These are phyloP conservation scores for Cryptomyrus ogoouensis DNA, from an alignment of 2,113 vertebrate genomes.

Conservation along the genomic window DNA sequence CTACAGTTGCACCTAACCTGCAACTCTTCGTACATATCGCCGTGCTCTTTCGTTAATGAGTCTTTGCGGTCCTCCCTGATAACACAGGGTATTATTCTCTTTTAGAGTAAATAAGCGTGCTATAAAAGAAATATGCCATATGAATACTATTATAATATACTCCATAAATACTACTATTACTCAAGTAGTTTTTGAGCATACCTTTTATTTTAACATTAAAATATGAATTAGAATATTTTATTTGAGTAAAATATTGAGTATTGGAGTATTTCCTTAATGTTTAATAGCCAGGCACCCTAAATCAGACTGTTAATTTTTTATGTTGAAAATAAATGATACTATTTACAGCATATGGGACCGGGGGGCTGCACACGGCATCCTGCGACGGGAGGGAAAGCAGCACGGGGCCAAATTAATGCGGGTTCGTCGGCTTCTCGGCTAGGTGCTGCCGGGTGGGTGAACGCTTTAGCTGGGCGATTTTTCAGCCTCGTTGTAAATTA, in stretches of 20 bases:
- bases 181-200: background rate
- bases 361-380: background rate
- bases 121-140: background rate
- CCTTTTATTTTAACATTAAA: background rate
- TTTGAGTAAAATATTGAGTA: background rate
- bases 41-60: background rate
- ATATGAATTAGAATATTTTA: background rate
- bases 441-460: conserved; percentile 6
- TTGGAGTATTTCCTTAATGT: background rate
- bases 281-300: background rate
- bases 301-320: background rate
- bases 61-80: background rate
- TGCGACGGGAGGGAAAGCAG: background rate
- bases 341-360: background rate
- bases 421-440: background rate
- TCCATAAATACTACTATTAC: background rate
- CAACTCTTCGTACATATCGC: background rate
- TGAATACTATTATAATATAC: background rate
- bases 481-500: conserved; percentile 14
- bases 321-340: background rate
- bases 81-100: background rate
- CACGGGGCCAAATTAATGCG: conserved; percentile 9
- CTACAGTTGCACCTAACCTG: conserved; percentile 28
- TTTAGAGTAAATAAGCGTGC: background rate
- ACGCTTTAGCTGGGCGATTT: background rate